Evolutionary conservation across 1,140 invertebrate genomes (phyloP).

Genomic region (Ceratitis capitata): DNA sequence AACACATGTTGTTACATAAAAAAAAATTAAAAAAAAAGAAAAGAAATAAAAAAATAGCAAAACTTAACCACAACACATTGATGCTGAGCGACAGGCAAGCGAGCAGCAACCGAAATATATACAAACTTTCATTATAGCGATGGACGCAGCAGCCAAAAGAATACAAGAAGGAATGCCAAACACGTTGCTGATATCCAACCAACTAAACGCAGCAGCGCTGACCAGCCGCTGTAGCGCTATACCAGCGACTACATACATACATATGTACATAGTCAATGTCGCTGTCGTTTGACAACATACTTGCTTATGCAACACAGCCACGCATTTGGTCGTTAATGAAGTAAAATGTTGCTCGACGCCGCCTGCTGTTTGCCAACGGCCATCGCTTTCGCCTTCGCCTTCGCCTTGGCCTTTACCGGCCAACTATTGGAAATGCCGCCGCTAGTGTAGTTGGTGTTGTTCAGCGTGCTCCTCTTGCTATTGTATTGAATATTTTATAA

Average conservation of each 20-base stretch:
- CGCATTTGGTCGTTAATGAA: slow-evolving; percentile 21
- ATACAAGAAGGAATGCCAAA: neutral
- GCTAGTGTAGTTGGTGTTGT: no score
- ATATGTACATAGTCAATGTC: neutral
- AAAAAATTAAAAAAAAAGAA: neutral
- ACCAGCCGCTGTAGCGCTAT: neutral
- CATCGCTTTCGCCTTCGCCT: neutral
- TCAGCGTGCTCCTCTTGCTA: neutral
- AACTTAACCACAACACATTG: neutral
- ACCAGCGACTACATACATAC: neutral
- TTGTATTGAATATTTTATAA: neutral
- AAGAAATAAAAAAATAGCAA: neutral
- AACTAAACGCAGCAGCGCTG: neutral
- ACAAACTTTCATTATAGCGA: neutral
- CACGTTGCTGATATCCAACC: slow-evolving; percentile 1
- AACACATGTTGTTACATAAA: neutral
- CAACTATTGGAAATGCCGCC: neutral
- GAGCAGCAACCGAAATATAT: neutral
- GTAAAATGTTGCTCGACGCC: slow-evolving; percentile 31
- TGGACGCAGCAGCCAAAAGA: neutral
- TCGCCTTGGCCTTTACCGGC: neutral
- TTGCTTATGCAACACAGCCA: neutral
- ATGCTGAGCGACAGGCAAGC: slow-evolving; percentile 1
- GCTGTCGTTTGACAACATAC: neutral
- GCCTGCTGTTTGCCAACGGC: slow-evolving; percentile 1